Conservation (phyloP, 37 sponge, comb jelly and placozoan genomes). For the Spongia lamella region DNA sequence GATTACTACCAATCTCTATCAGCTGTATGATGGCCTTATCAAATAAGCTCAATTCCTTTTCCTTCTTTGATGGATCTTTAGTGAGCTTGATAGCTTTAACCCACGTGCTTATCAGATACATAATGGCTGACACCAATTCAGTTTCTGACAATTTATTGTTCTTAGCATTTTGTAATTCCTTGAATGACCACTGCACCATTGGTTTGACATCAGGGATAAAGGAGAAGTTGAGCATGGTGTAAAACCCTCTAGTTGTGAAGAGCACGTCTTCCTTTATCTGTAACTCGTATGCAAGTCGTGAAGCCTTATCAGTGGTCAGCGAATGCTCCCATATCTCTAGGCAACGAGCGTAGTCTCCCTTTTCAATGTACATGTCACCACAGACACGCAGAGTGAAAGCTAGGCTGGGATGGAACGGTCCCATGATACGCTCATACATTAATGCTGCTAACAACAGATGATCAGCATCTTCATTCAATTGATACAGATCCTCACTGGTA, state of each 20-base stretch:
- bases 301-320: conserved; percentile 76
- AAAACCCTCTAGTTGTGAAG: conserved; percentile 66
- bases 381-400: conserved; percentile 78
- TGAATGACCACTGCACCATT: conserved; percentile 76
- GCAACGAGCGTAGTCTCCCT: conserved; percentile 49
- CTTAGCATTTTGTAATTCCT: conserved; percentile 64
- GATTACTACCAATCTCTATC: conserved; percentile 2
- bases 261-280: conserved; percentile 79
- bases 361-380: conserved; percentile 76
- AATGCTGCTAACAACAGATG: conserved; percentile 62
- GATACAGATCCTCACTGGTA: conserved; percentile 11
- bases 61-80: conserved; percentile 3
- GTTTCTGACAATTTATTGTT: conserved; percentile 73
- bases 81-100: conserved; percentile 30
- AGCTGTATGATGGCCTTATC: conserved; percentile 14
- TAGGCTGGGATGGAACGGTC: conserved; percentile 75
- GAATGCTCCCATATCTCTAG: conserved; percentile 79
- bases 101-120: conserved; percentile 68
- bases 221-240: conserved; percentile 46
- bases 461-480: conserved; percentile 23
- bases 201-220: conserved; percentile 57
- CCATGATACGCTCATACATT: conserved; percentile 79
- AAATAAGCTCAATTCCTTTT: conserved; percentile 24
- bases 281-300: conserved; percentile 83
- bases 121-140: conserved; percentile 53